Evolutionary conservation across 2,113 vertebrate genomes (phyloP), one percentile per base, ranked within the genome.

Genomic region (Hassar affinis): DNA sequence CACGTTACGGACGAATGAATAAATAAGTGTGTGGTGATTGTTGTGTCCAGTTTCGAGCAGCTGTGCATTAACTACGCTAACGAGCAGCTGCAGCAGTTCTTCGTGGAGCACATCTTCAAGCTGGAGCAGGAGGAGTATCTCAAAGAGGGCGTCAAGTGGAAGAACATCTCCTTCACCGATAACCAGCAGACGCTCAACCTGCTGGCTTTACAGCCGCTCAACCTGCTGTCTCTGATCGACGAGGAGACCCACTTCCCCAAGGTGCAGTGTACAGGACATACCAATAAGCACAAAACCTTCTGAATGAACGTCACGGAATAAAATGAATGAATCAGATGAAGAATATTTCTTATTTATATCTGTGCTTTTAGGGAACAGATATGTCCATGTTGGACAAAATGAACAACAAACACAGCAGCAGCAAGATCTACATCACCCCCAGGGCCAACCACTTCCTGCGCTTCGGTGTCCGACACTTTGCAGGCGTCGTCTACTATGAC

Each of bases 11-110:
- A 11, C 15, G 12, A n/a, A 45, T 49, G 33, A 62, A n/a, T 81
- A 22, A 69, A 45, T 18, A 8, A 30, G 8, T 38, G 22, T 64
- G 61, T 45, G 33, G 42, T 64, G 35, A 22, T 17, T 84, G 18
- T 35, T 49, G 81, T 47, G 1, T 88, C 1, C 92, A 99, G 98
- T 91, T 99, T 99, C 30, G 97, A 99, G 91, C 98, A 99, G 90
- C 93, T 99, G 79, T 99, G 97, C 92, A 99, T 98, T 88, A 99
- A 99, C 80, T 95, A 96, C 18, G 98, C 97, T 87, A 99, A 98
- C 0, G 98, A 99, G 90, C 95, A 97, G 86, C 94, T 99, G 82
- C 98, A 99, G 92, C 97, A 99, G 91, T 97, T 98, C 90, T 99
- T 99, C 0, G 97, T 99, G 84, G 87, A 54, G 11, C 96, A 98